These are phyloP conservation scores for Oryzaephilus surinamensis DNA, from an alignment of 1,140 invertebrate species.

Conservation along the genomic window DNA sequence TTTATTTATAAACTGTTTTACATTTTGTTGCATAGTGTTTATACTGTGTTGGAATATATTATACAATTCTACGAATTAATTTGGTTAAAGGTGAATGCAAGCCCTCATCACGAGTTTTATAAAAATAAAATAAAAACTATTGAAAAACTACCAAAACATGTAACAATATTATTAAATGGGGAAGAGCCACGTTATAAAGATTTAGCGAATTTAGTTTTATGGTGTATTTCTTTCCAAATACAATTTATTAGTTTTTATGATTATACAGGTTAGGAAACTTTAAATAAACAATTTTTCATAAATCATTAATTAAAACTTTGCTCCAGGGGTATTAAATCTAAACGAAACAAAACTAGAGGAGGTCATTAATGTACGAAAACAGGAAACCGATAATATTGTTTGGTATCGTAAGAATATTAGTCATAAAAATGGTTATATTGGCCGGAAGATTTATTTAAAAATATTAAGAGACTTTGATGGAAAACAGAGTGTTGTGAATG, in stretches of 20 bases:
- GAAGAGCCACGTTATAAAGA: constrained; percentile 39
- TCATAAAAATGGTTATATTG: constrained; percentile 44
- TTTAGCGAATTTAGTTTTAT: constrained; percentile 49
- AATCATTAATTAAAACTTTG: not conserved
- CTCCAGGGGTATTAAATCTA: constrained; percentile 45
- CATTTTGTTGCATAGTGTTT: too few relatives aligned
- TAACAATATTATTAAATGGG: constrained; percentile 41
- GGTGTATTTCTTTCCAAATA: constrained; percentile 52
- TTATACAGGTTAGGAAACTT: constrained; percentile 41
- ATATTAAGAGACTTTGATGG: constrained; percentile 43
- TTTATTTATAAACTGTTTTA: too few relatives aligned
- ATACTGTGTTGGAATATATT: too few relatives aligned
- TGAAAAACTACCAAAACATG: constrained; percentile 38
- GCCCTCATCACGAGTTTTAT: too few relatives aligned
- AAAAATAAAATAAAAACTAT: constrained; percentile 12
- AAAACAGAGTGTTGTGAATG: constrained; percentile 41
- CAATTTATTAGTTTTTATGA: constrained; percentile 59
- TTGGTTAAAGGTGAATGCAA: too few relatives aligned
- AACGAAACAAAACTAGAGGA: constrained; percentile 42
- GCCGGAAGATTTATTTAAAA: constrained; percentile 38
- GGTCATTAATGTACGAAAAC: constrained; percentile 41
- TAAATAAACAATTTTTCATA: not conserved
- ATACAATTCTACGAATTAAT: too few relatives aligned
- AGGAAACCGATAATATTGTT: constrained; percentile 42
- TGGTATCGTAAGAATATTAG: constrained; percentile 43